Evolutionary conservation across 2,113 vertebrate species (phyloP).

Genomic region (Empidonax traillii): DNA sequence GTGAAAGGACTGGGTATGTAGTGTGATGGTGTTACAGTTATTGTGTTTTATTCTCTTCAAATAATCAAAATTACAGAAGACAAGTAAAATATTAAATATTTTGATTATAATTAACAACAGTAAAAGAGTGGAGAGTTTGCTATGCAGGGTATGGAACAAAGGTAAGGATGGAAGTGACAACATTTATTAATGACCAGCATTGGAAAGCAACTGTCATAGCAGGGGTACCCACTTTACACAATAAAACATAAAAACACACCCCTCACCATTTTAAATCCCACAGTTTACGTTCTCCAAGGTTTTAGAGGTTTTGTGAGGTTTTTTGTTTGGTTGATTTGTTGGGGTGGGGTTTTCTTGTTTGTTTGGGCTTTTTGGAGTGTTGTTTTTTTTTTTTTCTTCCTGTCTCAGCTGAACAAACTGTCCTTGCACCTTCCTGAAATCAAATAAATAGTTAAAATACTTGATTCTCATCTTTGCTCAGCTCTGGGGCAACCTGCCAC

Average conservation of each 20-base stretch:
- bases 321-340: neutral
- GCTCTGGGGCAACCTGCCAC: neutral
- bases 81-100: neutral
- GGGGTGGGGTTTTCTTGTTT: no score
- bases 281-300: neutral
- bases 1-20: neutral
- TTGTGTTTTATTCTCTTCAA: neutral
- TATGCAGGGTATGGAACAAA: neutral
- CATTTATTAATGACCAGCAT: neutral
- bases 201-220: neutral
- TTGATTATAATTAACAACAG: neutral
- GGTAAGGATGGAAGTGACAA: neutral
- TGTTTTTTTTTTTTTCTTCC: neutral
- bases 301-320: neutral
- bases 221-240: neutral
- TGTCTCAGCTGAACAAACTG: neutral
- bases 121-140: neutral
- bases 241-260: neutral
- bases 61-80: neutral
- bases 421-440: neutral
- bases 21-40: neutral
- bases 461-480: neutral
- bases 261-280: neutral
- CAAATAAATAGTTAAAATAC: neutral
- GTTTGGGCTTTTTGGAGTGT: no score